Evolutionary conservation across 1,140 invertebrate species (phyloP).

Genomic region (Ptiloglossa arizonensis): DNA sequence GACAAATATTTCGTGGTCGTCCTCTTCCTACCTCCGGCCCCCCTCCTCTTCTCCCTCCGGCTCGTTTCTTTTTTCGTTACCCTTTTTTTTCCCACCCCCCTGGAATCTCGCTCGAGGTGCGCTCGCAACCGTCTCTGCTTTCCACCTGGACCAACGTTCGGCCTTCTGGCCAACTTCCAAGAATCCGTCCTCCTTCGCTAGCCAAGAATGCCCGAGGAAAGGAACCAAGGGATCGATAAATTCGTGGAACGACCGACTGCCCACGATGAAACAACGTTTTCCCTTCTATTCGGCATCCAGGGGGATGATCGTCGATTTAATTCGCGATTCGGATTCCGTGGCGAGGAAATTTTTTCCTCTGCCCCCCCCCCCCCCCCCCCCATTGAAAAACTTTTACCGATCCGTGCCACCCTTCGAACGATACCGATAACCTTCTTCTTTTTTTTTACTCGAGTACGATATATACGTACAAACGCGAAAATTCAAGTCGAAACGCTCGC

Average conservation of each 20-base stretch:
- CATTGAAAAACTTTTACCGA: neutral
- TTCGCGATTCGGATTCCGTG: neutral
- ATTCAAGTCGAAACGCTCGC: no score
- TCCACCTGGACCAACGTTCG: slow-evolving; percentile 54
- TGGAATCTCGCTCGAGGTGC: slow-evolving; percentile 37
- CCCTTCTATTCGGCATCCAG: neutral
- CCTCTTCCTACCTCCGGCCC: neutral
- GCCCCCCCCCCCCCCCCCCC: no score
- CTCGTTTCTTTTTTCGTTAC: neutral
- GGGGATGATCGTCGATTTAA: slow-evolving; percentile 1
- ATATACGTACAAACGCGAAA: no score
- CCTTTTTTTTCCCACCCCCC: slow-evolving; percentile 13
- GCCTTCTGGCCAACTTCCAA: slow-evolving; percentile 56
- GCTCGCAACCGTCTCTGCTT: slow-evolving; percentile 29
- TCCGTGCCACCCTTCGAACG: no score
- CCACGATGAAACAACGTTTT: slow-evolving; percentile 41
- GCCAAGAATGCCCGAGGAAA: slow-evolving; percentile 48
- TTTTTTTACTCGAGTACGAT: no score
- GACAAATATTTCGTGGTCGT: slow-evolving; percentile 67
- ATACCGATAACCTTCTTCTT: no score
- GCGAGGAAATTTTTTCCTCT: neutral
- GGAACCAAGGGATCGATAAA: slow-evolving; percentile 63
- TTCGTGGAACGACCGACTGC: slow-evolving; percentile 35
- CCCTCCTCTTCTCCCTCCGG: neutral
- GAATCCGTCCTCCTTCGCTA: slow-evolving; percentile 34